Evolutionary conservation across 1,140 invertebrate genomes (phyloP).

Genomic region (Melipona quadrifasciata): DNA sequence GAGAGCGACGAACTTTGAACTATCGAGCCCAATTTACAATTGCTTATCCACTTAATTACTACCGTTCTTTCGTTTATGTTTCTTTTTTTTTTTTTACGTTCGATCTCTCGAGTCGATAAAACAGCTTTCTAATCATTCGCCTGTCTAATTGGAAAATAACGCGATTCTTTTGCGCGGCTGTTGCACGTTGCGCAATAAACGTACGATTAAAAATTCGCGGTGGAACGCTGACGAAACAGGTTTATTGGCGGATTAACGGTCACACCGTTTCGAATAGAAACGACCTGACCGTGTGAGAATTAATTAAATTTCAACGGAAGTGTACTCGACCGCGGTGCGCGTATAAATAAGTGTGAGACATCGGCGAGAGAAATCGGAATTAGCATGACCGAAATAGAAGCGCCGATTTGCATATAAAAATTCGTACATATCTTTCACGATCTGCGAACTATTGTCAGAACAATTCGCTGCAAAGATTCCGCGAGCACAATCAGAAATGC

Average conservation of each 20-base stretch:
- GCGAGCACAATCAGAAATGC: neutral
- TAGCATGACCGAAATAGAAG: neutral
- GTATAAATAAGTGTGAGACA: constrained; percentile 4
- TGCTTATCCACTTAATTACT: too few relatives aligned
- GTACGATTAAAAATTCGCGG: constrained; percentile 10
- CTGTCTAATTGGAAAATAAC: neutral
- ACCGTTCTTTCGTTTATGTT: neutral
- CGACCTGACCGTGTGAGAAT: constrained; percentile 19
- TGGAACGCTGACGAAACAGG: constrained; percentile 18
- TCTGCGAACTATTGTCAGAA: neutral
- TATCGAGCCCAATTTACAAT: too few relatives aligned
- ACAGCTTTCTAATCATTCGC: neutral
- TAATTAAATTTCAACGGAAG: constrained; percentile 30
- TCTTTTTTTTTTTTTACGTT: neutral
- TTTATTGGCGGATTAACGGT: constrained; percentile 26
- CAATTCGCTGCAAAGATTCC: neutral
- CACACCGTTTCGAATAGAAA: neutral
- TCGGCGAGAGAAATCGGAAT: neutral
- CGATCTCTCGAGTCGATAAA: neutral
- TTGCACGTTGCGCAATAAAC: constrained; percentile 21
- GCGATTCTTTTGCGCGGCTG: neutral
- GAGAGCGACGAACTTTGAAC: too few relatives aligned
- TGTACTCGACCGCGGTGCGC: neutral
- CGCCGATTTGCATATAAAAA: neutral
- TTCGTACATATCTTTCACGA: neutral